phyloP scores from a whole-genome alignment of 2,797 vertebrate species.

The Myiotriccus ornatus region DNA sequence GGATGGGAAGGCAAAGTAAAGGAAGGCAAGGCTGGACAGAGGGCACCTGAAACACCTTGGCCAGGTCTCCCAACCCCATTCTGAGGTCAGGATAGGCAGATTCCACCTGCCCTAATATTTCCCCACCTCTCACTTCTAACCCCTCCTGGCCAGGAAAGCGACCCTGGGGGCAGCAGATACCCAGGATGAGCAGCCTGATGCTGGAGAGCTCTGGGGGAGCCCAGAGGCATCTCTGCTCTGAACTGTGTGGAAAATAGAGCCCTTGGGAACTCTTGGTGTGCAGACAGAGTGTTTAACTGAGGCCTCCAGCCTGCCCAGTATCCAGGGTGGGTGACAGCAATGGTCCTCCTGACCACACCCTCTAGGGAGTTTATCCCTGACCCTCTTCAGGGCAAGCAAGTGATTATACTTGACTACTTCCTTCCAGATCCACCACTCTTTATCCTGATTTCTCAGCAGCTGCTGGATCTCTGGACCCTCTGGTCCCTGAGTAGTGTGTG shows the following conservation, averaged over 20 bases:
- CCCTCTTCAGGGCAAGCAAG: neutral
- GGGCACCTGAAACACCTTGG: neutral
- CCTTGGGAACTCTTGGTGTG: neutral
- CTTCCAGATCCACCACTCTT: neutral
- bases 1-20: neutral
- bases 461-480: neutral
- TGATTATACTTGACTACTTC: neutral
- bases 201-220: neutral
- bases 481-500: fast-evolving
- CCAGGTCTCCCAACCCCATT: neutral
- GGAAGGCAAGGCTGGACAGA: neutral
- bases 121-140: neutral
- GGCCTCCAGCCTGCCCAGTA: neutral
- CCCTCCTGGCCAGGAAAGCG: neutral
- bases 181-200: neutral
- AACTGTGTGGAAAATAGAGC: neutral
- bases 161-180: neutral
- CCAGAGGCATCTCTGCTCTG: neutral
- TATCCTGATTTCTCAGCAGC: too few relatives aligned
- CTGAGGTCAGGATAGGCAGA: neutral
- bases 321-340: neutral
- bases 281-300: neutral
- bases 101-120: neutral
- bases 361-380: neutral
- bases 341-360: fast-evolving